Percentiles rank a stretch among this genome's conserved stretches.
phyloP scores from a whole-genome alignment of 1,140 invertebrate species.

The Ectropis grisescens region DNA sequence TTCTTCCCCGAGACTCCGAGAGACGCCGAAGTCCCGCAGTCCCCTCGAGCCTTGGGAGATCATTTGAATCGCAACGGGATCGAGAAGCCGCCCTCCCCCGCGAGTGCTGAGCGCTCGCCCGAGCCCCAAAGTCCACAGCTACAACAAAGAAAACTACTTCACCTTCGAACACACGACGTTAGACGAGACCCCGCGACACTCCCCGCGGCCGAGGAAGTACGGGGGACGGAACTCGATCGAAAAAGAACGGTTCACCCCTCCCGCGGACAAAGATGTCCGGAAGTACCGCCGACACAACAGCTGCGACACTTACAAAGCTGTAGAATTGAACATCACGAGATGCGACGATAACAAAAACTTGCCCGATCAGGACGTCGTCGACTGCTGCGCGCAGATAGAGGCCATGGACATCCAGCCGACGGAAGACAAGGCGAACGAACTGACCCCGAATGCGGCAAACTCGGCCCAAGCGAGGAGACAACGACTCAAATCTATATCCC shows the following conservation, averaged over 20 bases:
- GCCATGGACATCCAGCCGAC: constrained; percentile 35
- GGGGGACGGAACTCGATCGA: constrained; percentile 55
- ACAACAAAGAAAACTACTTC: constrained; percentile 63
- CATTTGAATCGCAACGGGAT: constrained; percentile 51
- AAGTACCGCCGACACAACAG: constrained; percentile 58
- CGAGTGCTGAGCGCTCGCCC: constrained; percentile 44
- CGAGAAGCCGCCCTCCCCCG: constrained; percentile 51
- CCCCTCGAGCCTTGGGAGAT: constrained; percentile 47
- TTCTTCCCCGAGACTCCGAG: constrained; percentile 56
- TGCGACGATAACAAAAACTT: constrained; percentile 35
- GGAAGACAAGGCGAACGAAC: constrained; percentile 32
- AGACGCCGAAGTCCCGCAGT: constrained; percentile 44
- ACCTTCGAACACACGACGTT: constrained; percentile 40
- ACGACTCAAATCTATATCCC: constrained; percentile 67
- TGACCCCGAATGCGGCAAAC: constrained; percentile 31
- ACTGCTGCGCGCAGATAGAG: constrained; percentile 54
- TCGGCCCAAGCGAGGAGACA: constrained; percentile 59
- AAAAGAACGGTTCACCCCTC: constrained; percentile 49
- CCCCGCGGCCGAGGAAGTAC: constrained; percentile 40
- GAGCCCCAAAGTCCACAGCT: constrained; percentile 53
- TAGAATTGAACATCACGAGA: constrained; percentile 43
- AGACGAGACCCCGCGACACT: constrained; percentile 27
- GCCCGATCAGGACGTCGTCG: constrained; percentile 46
- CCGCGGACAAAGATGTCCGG: constrained; percentile 48
- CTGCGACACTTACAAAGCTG: constrained; percentile 53